These are phyloP conservation scores for Harlomillsia oculata DNA, from an alignment of 1,140 invertebrate species.

Conservation along the genomic window DNA sequence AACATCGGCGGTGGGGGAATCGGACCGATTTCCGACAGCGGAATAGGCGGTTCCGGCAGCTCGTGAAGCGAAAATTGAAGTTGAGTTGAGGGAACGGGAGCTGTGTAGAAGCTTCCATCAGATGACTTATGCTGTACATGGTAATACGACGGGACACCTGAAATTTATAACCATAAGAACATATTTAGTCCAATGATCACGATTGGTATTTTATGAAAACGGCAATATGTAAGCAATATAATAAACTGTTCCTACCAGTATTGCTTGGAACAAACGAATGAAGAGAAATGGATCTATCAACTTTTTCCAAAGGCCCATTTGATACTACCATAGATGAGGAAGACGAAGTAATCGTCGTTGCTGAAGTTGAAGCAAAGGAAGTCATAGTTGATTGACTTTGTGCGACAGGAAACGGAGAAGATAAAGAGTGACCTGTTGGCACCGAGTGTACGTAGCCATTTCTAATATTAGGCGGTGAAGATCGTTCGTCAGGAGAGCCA, in stretches of 20 bases:
- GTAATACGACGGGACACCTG: too few relatives aligned
- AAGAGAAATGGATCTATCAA: slow-evolving; percentile 12
- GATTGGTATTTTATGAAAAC: too few relatives aligned
- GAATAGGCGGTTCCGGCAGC: slow-evolving; percentile 79
- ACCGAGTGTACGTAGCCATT: slow-evolving; percentile 27
- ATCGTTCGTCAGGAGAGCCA: slow-evolving; percentile 9
- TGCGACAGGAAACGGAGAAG: slow-evolving; percentile 15
- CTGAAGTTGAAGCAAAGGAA: slow-evolving; percentile 11
- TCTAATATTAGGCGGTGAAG: slow-evolving; percentile 14
- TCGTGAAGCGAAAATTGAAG: slow-evolving; percentile 60
- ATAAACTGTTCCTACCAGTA: too few relatives aligned
- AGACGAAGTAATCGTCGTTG: slow-evolving; percentile 6
- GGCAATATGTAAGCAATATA: too few relatives aligned
- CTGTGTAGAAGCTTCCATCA: too few relatives aligned
- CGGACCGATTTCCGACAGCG: slow-evolving; percentile 81
- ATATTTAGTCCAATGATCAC: too few relatives aligned
- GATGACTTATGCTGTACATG: too few relatives aligned
- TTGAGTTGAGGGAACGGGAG: slow-evolving; percentile 33
- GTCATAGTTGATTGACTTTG: slow-evolving; percentile 24
- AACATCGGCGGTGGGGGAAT: slow-evolving; percentile 93
- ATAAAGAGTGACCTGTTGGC: slow-evolving; percentile 15
- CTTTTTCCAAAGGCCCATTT: slow-evolving; percentile 15
- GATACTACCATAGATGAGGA: slow-evolving; percentile 7
- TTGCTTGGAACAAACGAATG: slow-evolving; percentile 5
- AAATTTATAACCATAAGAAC: too few relatives aligned